Conservation (phyloP, 2,888 invertebrate species). For the Ophion ellenae region DNA sequence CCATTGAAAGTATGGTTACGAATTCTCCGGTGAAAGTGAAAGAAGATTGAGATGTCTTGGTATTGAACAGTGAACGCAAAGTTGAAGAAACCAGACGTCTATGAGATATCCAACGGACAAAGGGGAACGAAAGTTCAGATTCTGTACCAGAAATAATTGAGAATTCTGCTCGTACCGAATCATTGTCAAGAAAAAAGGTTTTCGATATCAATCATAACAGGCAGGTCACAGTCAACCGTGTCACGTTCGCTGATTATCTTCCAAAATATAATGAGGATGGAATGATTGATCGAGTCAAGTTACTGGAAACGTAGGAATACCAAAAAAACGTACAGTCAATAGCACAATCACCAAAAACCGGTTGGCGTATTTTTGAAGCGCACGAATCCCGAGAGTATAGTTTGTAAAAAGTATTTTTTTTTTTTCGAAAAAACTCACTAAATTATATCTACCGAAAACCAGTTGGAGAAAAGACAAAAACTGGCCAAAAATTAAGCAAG, state of each 20-base stretch:
- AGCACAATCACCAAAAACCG: background rate
- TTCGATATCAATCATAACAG: background rate
- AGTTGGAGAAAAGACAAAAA: no score
- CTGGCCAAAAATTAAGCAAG: background rate
- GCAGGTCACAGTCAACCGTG: background rate
- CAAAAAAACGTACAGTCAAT: background rate
- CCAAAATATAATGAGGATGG: background rate
- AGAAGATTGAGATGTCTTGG: background rate
- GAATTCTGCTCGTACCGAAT: background rate
- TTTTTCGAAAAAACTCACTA: no score
- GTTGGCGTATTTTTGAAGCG: no score
- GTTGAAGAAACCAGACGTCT: background rate
- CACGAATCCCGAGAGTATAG: no score
- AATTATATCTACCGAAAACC: no score
- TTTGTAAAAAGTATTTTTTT: no score
- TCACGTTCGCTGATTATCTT: constrained; percentile 4
- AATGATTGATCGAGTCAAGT: background rate
- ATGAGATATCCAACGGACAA: background rate
- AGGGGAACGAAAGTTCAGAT: background rate
- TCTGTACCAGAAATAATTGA: constrained; percentile 1
- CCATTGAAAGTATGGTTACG: background rate
- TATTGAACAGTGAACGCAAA: background rate
- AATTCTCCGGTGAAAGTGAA: background rate
- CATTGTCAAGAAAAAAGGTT: background rate
- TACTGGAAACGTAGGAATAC: background rate